These are phyloP conservation scores for Scomber scombrus DNA, from an alignment of 2,113 vertebrate genomes.

Conservation along the genomic window DNA sequence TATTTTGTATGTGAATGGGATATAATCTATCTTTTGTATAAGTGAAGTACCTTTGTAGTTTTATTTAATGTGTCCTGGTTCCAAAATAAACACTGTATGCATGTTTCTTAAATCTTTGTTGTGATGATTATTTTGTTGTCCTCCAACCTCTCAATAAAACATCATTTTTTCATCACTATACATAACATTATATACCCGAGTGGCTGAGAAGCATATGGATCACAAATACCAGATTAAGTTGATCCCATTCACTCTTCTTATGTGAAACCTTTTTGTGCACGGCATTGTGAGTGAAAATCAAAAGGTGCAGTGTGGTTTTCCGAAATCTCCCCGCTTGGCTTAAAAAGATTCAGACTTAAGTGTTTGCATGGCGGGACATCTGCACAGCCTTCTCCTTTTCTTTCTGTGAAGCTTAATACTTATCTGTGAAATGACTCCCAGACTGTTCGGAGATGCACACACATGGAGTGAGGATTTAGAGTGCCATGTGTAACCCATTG, in stretches of 20 bases:
- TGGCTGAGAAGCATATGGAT: conserved; percentile 13
- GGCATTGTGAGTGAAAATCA: background rate
- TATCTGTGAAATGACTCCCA: conserved; percentile 80
- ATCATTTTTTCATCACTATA: conserved; percentile 8
- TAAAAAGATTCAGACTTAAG: conserved; percentile 14
- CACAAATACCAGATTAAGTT: conserved; percentile 29
- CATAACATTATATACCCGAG: background rate
- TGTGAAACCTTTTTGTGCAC: background rate
- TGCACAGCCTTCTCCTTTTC: conserved; percentile 17
- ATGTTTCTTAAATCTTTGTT: conserved; percentile 82
- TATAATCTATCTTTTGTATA: conserved; percentile 89
- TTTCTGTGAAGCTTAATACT: conserved; percentile 46
- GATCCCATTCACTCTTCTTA: conserved; percentile 23
- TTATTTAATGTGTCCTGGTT: conserved; percentile 88
- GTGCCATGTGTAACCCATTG: conserved; percentile 78
- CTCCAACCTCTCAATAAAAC: background rate
- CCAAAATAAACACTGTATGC: conserved; percentile 88
- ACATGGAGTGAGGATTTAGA: conserved; percentile 54
- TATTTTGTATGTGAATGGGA: conserved; percentile 88
- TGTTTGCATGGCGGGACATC: conserved; percentile 43
- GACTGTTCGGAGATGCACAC: conserved; percentile 66
- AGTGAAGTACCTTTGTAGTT: conserved; percentile 87
- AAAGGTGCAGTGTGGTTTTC: background rate
- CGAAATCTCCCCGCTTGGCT: conserved; percentile 17
- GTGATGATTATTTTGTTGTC: conserved; percentile 41